Conservation (phyloP, 2,888 invertebrate genomes). For the Nemotelus pantherinus region DNA sequence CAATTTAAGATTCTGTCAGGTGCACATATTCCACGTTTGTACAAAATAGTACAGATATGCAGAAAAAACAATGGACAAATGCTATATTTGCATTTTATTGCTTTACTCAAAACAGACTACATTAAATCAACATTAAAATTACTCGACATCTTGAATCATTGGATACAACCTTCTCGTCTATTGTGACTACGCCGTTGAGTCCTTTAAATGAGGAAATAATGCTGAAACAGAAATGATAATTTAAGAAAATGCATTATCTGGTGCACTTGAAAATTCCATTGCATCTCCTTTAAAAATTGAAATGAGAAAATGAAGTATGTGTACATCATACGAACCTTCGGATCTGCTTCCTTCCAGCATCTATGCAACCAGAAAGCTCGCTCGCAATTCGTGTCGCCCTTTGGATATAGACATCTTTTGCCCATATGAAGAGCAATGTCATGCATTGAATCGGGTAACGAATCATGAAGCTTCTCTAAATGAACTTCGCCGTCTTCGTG, state of each 20-base stretch:
- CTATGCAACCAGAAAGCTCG: slow-evolving; percentile 58
- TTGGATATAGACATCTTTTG: slow-evolving; percentile 56
- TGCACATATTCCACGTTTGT: too few species aligned
- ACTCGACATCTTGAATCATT: not conserved
- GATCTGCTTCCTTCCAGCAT: slow-evolving; percentile 58
- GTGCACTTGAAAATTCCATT: not conserved
- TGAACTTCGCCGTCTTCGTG: slow-evolving; percentile 58
- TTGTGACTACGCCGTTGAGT: too few species aligned
- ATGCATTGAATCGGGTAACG: slow-evolving; percentile 54
- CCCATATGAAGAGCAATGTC: slow-evolving; percentile 55
- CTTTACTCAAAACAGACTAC: too few species aligned
- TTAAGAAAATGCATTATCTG: not conserved
- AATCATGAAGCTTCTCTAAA: slow-evolving; percentile 55
- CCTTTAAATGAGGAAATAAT: slow-evolving; percentile 28
- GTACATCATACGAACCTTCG: slow-evolving; percentile 55
- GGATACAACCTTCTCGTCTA: not conserved
- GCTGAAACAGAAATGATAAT: slow-evolving; percentile 23
- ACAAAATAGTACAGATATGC: too few species aligned
- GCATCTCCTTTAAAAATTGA: not conserved
- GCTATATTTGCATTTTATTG: too few species aligned
- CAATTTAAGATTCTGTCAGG: too few species aligned
- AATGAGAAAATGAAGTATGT: not conserved
- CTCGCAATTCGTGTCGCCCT: slow-evolving; percentile 57
- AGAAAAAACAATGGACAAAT: too few species aligned
- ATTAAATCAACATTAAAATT: too few species aligned